These are phyloP conservation scores for Petrophora chlorosata DNA, from an alignment of 2,888 invertebrate species.

Conservation along the genomic window DNA sequence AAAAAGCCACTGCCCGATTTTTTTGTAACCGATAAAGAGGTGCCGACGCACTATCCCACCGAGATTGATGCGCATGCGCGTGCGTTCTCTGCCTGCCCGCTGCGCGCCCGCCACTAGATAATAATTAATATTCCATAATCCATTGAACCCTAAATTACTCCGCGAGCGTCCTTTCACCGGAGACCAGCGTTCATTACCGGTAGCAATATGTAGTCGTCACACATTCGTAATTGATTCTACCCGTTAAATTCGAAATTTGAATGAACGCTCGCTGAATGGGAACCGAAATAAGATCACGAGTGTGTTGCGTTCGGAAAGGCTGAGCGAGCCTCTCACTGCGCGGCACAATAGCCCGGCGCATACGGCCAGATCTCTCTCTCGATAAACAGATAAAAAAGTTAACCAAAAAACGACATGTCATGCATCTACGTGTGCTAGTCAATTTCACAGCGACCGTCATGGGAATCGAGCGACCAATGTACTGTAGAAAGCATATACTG, in stretches of 20 bases:
- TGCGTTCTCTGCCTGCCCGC: slow-evolving; percentile 73
- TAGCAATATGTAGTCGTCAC: slow-evolving; percentile 74
- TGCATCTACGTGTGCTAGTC: slow-evolving; percentile 82
- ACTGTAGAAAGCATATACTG: slow-evolving; percentile 80
- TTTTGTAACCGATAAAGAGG: slow-evolving; percentile 76
- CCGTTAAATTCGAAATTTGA: slow-evolving; percentile 79
- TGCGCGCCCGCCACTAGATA: slow-evolving; percentile 55
- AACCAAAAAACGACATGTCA: slow-evolving; percentile 81
- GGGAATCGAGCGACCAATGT: slow-evolving; percentile 80
- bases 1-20: slow-evolving; percentile 70
- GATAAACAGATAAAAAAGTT: slow-evolving; percentile 69
- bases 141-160: slow-evolving; percentile 64
- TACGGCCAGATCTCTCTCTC: slow-evolving; percentile 74
- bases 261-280: slow-evolving; percentile 72
- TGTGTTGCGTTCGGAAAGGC: slow-evolving; percentile 57
- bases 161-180: slow-evolving; percentile 58
- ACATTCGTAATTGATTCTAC: slow-evolving; percentile 73
- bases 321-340: slow-evolving; percentile 60
- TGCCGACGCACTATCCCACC: slow-evolving; percentile 75
- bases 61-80: slow-evolving; percentile 77
- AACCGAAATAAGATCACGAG: slow-evolving; percentile 76
- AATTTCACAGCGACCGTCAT: slow-evolving; percentile 80
- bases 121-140: slow-evolving; percentile 80
- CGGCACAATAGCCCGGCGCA: slow-evolving; percentile 72
- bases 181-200: slow-evolving; percentile 50